A percentile compares a stretch with the other conserved stretches of the same genome.
phyloP scores from a whole-genome alignment of 1,140 invertebrate genomes.

The Ctenoplectra terminalis region DNA sequence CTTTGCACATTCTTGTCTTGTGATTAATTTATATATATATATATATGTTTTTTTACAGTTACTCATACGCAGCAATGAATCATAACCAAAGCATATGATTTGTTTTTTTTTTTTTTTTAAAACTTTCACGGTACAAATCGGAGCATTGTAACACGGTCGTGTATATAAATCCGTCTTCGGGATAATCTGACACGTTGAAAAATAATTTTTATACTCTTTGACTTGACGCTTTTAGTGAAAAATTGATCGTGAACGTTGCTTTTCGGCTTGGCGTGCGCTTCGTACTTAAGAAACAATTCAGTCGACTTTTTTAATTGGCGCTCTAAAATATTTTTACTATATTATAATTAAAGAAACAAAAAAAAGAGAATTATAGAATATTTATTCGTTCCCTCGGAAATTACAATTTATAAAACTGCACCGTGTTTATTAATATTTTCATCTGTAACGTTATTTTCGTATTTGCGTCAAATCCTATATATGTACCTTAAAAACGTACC shows the following conservation, averaged over 20 bases:
- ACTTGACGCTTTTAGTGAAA: constrained; percentile 55
- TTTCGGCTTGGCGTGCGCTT: constrained; percentile 57
- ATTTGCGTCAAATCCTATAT: no score
- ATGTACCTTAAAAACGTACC: no score
- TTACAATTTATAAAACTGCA: no score
- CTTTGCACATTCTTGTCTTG: constrained; percentile 22
- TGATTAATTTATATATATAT: constrained; percentile 25
- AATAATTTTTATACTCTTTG: constrained; percentile 25
- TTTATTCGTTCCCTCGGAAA: background rate
- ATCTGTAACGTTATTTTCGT: no score
- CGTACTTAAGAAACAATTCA: constrained; percentile 28
- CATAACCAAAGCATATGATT: background rate
- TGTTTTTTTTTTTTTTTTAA: no score
- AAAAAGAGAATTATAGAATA: background rate
- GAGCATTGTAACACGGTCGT: background rate
- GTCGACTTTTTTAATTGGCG: background rate
- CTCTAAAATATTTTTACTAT: constrained; percentile 1
- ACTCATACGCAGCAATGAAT: background rate
- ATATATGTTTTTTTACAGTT: constrained; percentile 27
- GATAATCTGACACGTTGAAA: background rate
- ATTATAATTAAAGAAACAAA: no score
- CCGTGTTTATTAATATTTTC: background rate
- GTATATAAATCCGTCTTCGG: background rate
- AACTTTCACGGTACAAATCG: background rate
- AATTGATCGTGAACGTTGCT: constrained; percentile 45